These are phyloP conservation scores for Pristionchus japonicus DNA, from an alignment of 2,888 invertebrate genomes.

Conservation along the genomic window DNA sequence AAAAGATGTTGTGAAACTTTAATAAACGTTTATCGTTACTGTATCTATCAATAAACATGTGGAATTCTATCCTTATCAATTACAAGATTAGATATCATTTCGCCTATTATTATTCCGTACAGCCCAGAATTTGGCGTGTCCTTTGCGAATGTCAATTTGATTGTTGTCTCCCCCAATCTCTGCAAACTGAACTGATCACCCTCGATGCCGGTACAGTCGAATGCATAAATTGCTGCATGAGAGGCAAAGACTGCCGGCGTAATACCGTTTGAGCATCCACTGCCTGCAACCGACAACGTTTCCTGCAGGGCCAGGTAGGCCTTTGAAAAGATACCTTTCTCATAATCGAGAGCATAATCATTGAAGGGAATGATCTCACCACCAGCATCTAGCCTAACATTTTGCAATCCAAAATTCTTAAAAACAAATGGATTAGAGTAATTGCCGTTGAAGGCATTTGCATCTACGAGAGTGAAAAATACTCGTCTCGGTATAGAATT, in stretches of 20 bases:
- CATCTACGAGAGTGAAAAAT: not conserved
- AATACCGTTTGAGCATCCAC: not conserved
- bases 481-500: not conserved
- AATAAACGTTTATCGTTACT: not conserved
- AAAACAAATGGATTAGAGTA: not conserved
- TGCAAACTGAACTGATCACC: too few species aligned
- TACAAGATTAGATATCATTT: not conserved
- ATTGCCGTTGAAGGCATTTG: not conserved
- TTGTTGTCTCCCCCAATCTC: not conserved
- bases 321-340: not conserved
- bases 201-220: not conserved
- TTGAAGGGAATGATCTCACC: too few species aligned
- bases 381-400: too few species aligned
- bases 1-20: not conserved
- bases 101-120: not conserved
- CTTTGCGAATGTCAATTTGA: not conserved
- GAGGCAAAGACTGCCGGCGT: not conserved
- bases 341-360: not conserved
- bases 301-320: not conserved
- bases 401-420: not conserved
- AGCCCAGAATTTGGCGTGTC: not conserved
- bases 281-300: not conserved
- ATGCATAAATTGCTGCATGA: not conserved
- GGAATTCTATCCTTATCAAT: not conserved
- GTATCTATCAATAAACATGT: not conserved